Evolutionary conservation across 2,888 invertebrate genomes (phyloP).

Genomic region (Andrena trimmerana): DNA sequence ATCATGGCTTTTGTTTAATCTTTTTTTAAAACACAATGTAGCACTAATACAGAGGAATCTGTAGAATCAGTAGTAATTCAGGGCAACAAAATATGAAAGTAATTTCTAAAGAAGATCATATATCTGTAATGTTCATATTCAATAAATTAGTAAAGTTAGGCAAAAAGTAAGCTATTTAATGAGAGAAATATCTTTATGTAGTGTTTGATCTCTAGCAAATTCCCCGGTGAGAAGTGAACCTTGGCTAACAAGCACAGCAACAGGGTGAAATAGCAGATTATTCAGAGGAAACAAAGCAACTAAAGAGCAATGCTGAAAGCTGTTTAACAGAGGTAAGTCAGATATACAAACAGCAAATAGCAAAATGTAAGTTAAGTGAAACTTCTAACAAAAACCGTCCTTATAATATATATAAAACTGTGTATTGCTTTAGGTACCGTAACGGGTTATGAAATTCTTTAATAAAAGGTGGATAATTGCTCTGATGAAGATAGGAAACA

Average conservation of each 20-base stretch:
- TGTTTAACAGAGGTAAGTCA: not conserved
- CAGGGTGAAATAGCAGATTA: not conserved
- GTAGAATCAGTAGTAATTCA: too few relatives aligned
- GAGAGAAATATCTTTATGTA: too few relatives aligned
- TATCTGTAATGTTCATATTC: too few relatives aligned
- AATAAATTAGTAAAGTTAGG: not conserved
- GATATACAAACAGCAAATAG: constrained; percentile 3
- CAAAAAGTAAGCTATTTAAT: constrained; percentile 1
- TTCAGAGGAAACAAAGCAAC: not conserved
- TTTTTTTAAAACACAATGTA: too few relatives aligned
- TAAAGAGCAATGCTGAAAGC: not conserved
- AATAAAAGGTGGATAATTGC: not conserved
- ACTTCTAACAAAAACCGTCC: not conserved
- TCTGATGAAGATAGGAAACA: not conserved
- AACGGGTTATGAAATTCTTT: constrained; percentile 1
- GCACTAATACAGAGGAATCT: too few relatives aligned
- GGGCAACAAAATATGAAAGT: too few relatives aligned
- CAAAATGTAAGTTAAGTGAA: too few relatives aligned
- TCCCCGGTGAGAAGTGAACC: not conserved
- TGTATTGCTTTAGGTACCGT: not conserved
- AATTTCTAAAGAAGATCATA: too few relatives aligned
- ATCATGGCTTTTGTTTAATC: too few relatives aligned
- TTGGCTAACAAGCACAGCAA: not conserved
- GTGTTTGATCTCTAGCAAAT: not conserved
- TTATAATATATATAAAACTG: not conserved